phyloP scores from a whole-genome alignment of 2,113 vertebrate species.

The Tonatia bakeri region DNA sequence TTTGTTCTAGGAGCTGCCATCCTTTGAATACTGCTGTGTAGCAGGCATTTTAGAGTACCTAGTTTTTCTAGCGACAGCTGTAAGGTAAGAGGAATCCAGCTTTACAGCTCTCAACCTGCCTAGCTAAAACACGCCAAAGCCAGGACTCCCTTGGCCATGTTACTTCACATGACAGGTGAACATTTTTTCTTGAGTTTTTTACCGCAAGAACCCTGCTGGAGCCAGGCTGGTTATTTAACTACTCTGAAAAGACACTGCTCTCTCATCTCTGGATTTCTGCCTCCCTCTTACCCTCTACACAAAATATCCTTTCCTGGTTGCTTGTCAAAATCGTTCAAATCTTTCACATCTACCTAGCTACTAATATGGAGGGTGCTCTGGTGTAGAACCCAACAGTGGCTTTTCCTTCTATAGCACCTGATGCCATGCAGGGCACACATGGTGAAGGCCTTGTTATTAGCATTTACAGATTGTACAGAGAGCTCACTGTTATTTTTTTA shows the following conservation, averaged over 20 bases:
- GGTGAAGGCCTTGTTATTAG: not conserved
- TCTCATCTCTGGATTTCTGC: not conserved
- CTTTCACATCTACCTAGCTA: not conserved
- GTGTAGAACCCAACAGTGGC: not conserved
- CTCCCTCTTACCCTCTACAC: not conserved
- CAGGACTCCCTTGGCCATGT: not conserved
- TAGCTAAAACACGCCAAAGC: not conserved
- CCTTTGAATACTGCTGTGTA: not conserved
- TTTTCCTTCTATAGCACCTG: not conserved
- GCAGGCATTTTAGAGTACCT: not conserved
- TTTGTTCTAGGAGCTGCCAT: not conserved
- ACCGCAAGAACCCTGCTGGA: not conserved
- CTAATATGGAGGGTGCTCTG: not conserved
- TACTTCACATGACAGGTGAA: not conserved
- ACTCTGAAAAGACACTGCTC: not conserved
- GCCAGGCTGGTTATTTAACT: not conserved
- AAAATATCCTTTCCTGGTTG: not conserved
- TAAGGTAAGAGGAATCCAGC: not conserved
- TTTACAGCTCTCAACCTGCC: not conserved
- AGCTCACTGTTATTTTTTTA: not conserved
- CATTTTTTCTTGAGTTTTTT: not conserved
- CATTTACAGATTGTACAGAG: not conserved
- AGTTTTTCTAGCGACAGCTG: not conserved
- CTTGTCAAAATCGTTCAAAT: not conserved
- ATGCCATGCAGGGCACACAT: not conserved